A percentile compares a stretch with the other conserved stretches of the same genome.
Evolutionary conservation across 2,888 invertebrate genomes (phyloP).

Genomic region (Trichacis sp.): DNA sequence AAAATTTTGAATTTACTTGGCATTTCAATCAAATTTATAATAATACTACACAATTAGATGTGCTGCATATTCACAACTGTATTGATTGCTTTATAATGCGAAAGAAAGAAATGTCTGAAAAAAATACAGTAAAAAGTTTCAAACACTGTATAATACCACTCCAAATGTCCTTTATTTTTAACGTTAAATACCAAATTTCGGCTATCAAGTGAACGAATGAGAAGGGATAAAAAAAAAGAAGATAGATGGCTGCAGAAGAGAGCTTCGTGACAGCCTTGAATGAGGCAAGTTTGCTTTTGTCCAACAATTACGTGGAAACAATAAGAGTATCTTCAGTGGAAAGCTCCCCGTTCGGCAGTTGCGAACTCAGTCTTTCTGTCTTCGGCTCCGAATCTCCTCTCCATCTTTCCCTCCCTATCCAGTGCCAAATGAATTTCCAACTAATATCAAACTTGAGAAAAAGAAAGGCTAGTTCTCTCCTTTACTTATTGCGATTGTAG

Average conservation of each 20-base stretch:
- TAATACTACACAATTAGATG: no score
- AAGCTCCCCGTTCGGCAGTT: constrained; percentile 45
- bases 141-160: no score
- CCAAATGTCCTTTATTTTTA: no score
- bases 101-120: no score
- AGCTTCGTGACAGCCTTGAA: constrained; percentile 48
- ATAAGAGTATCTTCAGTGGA: constrained; percentile 49
- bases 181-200: constrained; percentile 27
- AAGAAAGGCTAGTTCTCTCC: constrained; percentile 48
- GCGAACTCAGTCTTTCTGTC: constrained; percentile 20
- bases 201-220: constrained; percentile 13
- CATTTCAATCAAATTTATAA: no score
- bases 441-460: constrained; percentile 63
- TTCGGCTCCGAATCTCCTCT: constrained; percentile 7
- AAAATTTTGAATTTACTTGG: no score
- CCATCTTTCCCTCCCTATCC: constrained; percentile 9
- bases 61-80: no score
- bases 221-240: constrained; percentile 11
- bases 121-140: no score
- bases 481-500: constrained; percentile 12
- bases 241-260: constrained; percentile 22
- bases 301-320: constrained; percentile 63
- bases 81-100: no score
- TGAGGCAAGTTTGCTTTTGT: constrained; percentile 67
- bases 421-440: constrained; percentile 50